Evolutionary conservation across 1,140 invertebrate genomes (phyloP), one percentile per base, ranked within the genome.

Genomic region (Saxidomus purpurata): DNA sequence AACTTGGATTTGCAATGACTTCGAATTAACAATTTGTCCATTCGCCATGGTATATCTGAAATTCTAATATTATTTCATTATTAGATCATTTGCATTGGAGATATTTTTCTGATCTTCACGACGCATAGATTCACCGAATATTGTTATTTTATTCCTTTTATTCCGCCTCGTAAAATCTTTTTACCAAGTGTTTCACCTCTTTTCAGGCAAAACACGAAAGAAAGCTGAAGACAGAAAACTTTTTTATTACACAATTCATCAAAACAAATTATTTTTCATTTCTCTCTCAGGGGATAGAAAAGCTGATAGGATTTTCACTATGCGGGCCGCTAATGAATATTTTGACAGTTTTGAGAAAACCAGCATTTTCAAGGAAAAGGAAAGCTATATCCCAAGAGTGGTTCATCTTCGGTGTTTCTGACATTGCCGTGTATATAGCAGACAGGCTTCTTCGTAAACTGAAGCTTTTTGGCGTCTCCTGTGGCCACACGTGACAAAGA

Each of bases 291-390:
- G 61, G 82, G 36, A 31, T 25, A 22, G 31, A 36, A 52, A 17
- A 52, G 59, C 25, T 71, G 82, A 84, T 67, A 47, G 59, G 43
- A 84, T 84, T 84, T 84, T 84, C 82, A 84, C 61, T 25, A 88
- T 88, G 40, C 77, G 74, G 85, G 76, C 86, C 34, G 40, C 55
- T 88, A 88, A 88, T 88, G 86, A 88, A 88, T 88, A 88, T 80
- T 88, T 81, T 88, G 86, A 88, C 86, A 81, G 86, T 47, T 63
- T 88, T 88, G 76, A 88, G 36, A 74, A 88, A 80, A 74, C n/a
- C 69, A 85, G 49, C n/a, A 74, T 36, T 79, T 79, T 79, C 49
- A 55, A 79, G 40, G 76, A 31, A 49, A 79, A 52, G 31, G 49
- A 79, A 79, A 52, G 43, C 36, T 79, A 31, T 79, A 19, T 79